phyloP scores from a whole-genome alignment of 2,113 vertebrate genomes.

The Anarhynchus alexandrinus region DNA sequence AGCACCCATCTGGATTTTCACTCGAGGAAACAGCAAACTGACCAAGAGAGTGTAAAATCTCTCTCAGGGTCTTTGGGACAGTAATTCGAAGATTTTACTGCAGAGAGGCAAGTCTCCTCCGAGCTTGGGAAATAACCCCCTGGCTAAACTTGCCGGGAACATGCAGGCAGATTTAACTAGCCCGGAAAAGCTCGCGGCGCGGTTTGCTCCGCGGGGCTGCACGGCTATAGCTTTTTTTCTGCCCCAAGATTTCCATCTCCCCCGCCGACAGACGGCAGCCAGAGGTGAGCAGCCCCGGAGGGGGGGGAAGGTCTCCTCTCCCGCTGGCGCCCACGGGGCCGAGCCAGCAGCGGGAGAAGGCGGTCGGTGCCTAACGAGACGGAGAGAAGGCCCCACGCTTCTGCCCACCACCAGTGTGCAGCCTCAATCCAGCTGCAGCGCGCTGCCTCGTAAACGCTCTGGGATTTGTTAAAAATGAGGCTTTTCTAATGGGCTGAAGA shows the following conservation, averaged over 20 bases:
- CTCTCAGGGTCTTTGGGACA: not conserved
- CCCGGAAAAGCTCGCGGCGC: not conserved
- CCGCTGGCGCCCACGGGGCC: not conserved
- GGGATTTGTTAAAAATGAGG: slow-evolving; percentile 53
- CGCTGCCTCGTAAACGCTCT: not conserved
- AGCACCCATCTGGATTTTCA: not conserved
- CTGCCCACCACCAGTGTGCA: not conserved
- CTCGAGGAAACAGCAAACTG: not conserved
- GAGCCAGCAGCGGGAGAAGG: rapidly evolving
- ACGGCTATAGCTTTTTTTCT: not conserved
- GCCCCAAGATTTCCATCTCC: not conserved
- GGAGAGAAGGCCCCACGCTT: not conserved
- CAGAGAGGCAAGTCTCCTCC: not conserved
- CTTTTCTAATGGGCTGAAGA: slow-evolving; percentile 33
- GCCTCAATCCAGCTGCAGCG: slow-evolving; percentile 10
- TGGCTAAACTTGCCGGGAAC: not conserved
- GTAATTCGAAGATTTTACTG: not conserved
- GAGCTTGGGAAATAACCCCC: not conserved
- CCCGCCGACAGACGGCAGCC: rapidly evolving
- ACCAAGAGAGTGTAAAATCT: not conserved
- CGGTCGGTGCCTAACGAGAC: not conserved
- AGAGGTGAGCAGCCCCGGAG: not conserved
- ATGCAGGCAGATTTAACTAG: not conserved
- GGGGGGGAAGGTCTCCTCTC: not conserved
- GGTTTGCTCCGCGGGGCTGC: not conserved